These are phyloP conservation scores for Aphaenogaster rudis DNA, from an alignment of 1,140 invertebrate species.

Conservation along the genomic window DNA sequence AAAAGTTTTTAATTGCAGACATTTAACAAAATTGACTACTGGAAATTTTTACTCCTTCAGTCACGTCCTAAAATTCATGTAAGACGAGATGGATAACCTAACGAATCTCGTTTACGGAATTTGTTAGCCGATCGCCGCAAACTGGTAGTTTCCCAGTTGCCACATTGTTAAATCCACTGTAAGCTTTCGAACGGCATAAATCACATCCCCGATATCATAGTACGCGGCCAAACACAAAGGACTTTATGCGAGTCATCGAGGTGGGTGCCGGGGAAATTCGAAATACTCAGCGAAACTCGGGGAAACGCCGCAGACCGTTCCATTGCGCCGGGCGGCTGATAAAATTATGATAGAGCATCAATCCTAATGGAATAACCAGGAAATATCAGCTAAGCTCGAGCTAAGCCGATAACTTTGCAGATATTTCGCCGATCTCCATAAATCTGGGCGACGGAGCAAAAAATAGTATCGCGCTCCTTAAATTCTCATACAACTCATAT, in stretches of 20 bases:
- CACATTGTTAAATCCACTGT: constrained; percentile 52
- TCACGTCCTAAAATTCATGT: not conserved
- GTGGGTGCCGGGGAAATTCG: constrained; percentile 36
- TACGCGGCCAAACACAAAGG: constrained; percentile 4
- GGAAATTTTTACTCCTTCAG: not conserved
- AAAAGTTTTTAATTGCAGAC: not conserved
- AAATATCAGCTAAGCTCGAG: not conserved
- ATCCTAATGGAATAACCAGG: constrained; percentile 41
- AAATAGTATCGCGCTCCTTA: not conserved
- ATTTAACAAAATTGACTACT: not conserved
- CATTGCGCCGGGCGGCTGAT: constrained; percentile 15
- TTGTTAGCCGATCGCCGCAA: constrained; percentile 27
- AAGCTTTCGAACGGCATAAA: constrained; percentile 49
- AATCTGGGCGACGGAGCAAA: not conserved
- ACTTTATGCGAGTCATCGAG: constrained; percentile 3
- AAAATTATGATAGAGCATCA: constrained; percentile 51
- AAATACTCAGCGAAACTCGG: constrained; percentile 45
- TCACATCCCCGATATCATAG: constrained; percentile 41
- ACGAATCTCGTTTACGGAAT: constrained; percentile 39
- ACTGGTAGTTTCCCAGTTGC: constrained; percentile 5
- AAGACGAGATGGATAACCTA: not conserved
- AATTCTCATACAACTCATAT: not conserved
- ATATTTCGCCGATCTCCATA: constrained; percentile 15
- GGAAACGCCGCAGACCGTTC: constrained; percentile 24
- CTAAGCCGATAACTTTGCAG: not conserved